These are phyloP conservation scores for Chaetorhynchus papuensis DNA, from an alignment of 2,113 vertebrate species.

Conservation along the genomic window DNA sequence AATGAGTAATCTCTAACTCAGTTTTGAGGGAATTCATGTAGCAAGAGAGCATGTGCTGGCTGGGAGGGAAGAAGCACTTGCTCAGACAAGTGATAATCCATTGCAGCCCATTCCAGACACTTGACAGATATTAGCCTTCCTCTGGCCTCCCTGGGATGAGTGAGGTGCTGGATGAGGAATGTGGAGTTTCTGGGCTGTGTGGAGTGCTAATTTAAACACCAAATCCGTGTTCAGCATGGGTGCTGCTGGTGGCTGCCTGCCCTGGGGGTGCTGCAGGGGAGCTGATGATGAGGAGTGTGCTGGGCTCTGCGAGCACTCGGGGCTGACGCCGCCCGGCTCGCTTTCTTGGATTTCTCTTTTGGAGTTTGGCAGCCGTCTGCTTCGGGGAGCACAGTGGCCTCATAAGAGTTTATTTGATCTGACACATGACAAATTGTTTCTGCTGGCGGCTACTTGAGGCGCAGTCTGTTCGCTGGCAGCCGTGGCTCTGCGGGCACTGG, in stretches of 20 bases:
- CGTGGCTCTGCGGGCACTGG: not conserved
- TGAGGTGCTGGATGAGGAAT: not conserved
- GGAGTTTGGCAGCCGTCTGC: slow-evolving; percentile 53
- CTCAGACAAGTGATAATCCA: not conserved
- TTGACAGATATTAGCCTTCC: not conserved
- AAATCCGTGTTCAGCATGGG: not conserved
- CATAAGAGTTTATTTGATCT: slow-evolving; percentile 46
- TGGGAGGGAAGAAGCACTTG: not conserved
- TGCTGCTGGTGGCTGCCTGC: not conserved
- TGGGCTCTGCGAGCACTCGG: not conserved
- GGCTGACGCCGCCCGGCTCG: not conserved
- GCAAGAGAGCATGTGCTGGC: not conserved
- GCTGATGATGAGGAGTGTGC: not conserved
- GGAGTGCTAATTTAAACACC: not conserved
- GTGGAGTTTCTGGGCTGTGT: not conserved
- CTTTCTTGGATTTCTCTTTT: not conserved
- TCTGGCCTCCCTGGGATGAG: not conserved
- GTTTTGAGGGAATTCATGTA: not conserved
- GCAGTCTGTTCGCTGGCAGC: slow-evolving; percentile 20
- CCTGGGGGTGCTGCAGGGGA: not conserved
- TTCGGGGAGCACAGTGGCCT: slow-evolving; percentile 38
- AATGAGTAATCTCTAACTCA: not conserved
- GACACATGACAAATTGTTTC: slow-evolving; percentile 64
- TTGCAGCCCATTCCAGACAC: not conserved
- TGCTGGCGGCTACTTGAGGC: slow-evolving; percentile 30